Conservation (phyloP, 2,797 vertebrate genomes). For the Falco columbarius region DNA sequence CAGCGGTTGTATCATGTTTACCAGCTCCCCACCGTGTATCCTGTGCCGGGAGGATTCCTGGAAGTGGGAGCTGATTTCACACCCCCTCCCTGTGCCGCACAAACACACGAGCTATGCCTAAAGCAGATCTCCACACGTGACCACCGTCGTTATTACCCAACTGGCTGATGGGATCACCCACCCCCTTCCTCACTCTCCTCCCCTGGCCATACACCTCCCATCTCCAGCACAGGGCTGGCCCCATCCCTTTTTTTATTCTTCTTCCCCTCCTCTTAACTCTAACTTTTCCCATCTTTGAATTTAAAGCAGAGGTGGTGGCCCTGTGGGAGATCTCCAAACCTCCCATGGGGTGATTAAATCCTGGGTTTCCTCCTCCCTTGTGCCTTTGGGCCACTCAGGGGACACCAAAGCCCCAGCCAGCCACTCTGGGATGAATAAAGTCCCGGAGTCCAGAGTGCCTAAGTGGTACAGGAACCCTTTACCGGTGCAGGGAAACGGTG, state of each 20-base stretch:
- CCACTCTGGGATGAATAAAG: background rate
- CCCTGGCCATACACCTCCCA: background rate
- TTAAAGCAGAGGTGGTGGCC: background rate
- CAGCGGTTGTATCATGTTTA: conserved; percentile 3
- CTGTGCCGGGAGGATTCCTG: conserved; percentile 30
- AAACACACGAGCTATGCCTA: background rate
- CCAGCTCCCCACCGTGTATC: background rate
- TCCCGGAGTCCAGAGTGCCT: background rate
- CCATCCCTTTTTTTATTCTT: background rate
- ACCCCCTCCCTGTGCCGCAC: background rate
- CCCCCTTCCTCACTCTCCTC: background rate
- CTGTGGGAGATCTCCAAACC: background rate
- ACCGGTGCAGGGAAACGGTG: background rate
- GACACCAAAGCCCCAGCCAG: background rate
- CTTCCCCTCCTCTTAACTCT: background rate
- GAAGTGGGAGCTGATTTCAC: conserved; percentile 2
- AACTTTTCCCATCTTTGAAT: conserved; percentile 8
- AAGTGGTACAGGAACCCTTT: background rate
- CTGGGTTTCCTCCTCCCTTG: background rate
- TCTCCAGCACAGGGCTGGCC: background rate
- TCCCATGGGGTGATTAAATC: background rate
- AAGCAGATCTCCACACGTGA: background rate
- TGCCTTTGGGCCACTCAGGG: background rate
- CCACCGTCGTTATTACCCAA: background rate
- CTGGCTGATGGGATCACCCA: background rate